Evolutionary conservation across 2,113 vertebrate genomes (phyloP), one percentile per base, ranked within the genome.

Genomic region (Gambusia holbrooki): DNA sequence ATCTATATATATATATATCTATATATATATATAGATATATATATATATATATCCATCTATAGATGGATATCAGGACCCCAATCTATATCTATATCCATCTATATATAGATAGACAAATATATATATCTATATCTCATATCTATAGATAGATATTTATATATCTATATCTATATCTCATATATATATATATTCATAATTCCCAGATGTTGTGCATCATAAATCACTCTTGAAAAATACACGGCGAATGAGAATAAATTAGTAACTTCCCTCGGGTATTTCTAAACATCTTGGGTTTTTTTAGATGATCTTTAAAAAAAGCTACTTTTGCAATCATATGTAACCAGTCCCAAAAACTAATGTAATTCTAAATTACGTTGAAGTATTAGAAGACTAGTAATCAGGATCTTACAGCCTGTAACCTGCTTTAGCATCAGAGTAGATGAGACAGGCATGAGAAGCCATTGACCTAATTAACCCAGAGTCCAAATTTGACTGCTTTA

Each of bases 381-480:
- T 19, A 60, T 25, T 51, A 54, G 19, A 54, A 22, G 22, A 54
- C 17, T 3, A 19, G 7, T 22, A 54, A 61, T 33, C 51, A 22
- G 7, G 45, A 61, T 35, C 5, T 30, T 12, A 5, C n/a, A 12
- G 33, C 7, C 28, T 51, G 25, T 33, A 8, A 27, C 14, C 22
- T 22, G 22, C 32, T 58, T 60, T 48, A 48, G 48, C n/a, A 42
- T 30, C 8, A 27, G 48, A 25, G 48, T 19, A 54, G 48, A 54
- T 54, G 48, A 32, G 17, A 2, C 25, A 37, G 45, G 27, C 1
- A 45, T 37, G 73, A 78, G 22, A 45, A 29, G 27, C 58, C 29
- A 37, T 7, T 64, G 1, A 58, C 51, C 62, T 0, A 61, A 66
- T 76, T 72, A 84, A 79, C 54, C 69, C 35, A 62, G 80, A n/a